Evolutionary conservation across 1,140 invertebrate species (phyloP).

Genomic region (Meloidogyne hapla): DNA sequence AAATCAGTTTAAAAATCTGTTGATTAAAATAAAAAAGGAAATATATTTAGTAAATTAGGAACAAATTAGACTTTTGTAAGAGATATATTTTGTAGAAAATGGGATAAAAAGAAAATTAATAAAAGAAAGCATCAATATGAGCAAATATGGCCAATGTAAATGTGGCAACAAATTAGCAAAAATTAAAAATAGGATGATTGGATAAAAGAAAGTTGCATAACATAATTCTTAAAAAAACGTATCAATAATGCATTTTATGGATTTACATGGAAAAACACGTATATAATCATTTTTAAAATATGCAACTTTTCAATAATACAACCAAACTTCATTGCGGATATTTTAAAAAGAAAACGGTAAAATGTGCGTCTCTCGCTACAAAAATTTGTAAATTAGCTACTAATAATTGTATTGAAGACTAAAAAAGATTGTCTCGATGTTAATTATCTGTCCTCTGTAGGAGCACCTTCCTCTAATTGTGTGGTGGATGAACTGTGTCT

Average conservation of each 20-base stretch:
- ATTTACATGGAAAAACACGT: neutral
- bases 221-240: neutral
- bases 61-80: no score
- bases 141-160: neutral
- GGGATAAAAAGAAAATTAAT: neutral
- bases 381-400: neutral
- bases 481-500: constrained; percentile 21
- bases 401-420: neutral
- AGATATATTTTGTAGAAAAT: no score
- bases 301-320: neutral
- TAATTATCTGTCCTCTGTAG: neutral
- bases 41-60: no score
- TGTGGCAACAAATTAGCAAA: neutral
- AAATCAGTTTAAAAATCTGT: no score
- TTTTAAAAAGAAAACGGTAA: neutral
- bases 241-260: neutral
- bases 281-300: neutral
- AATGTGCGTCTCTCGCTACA: neutral
- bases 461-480: constrained; percentile 11
- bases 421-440: neutral
- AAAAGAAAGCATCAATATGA: neutral
- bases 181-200: no score
- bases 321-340: no score
- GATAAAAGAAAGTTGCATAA: neutral
- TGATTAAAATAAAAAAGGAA: no score